phyloP scores from a whole-genome alignment of 64 coral and sea anemone genomes.

The Pocillopora verrucosa region DNA sequence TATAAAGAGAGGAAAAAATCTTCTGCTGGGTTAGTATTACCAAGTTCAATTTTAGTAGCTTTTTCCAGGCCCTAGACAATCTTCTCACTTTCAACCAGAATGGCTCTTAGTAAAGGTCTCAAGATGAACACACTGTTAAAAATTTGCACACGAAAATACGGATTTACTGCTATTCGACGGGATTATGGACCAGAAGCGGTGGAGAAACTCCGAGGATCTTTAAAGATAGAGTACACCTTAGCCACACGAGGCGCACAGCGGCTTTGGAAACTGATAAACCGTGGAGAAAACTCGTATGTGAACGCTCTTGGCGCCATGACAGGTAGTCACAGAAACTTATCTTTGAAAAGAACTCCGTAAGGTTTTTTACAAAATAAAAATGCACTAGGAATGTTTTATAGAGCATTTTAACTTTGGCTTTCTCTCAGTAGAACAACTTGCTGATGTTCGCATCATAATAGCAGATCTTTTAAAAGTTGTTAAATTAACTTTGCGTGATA shows the following conservation, averaged over 20 bases:
- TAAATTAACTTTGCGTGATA: no score
- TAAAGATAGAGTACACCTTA: conserved; percentile 72
- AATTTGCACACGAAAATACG: conserved; percentile 25
- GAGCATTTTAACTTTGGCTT: no score
- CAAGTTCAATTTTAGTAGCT: neutral
- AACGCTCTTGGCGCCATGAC: conserved; percentile 82
- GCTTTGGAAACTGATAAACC: conserved; percentile 58
- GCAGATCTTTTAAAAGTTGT: no score
- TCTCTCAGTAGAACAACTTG: no score
- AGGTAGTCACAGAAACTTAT: conserved; percentile 16
- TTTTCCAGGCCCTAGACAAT: no score
- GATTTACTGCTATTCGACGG: conserved; percentile 35
- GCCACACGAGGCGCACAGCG: conserved; percentile 69
- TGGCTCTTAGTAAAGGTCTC: no score
- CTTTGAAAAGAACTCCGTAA: neutral
- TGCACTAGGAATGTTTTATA: no score
- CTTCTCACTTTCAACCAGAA: no score
- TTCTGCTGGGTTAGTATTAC: neutral
- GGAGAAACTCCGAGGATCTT: conserved; percentile 58
- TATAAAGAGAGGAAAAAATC: neutral
- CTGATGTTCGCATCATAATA: no score
- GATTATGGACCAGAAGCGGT: conserved; percentile 77
- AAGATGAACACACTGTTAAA: neutral
- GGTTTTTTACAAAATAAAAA: neutral
- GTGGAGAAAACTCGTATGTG: conserved; percentile 52